These are phyloP conservation scores for Leptonema lineaticorne DNA, from an alignment of 1,140 invertebrate species.

Conservation along the genomic window DNA sequence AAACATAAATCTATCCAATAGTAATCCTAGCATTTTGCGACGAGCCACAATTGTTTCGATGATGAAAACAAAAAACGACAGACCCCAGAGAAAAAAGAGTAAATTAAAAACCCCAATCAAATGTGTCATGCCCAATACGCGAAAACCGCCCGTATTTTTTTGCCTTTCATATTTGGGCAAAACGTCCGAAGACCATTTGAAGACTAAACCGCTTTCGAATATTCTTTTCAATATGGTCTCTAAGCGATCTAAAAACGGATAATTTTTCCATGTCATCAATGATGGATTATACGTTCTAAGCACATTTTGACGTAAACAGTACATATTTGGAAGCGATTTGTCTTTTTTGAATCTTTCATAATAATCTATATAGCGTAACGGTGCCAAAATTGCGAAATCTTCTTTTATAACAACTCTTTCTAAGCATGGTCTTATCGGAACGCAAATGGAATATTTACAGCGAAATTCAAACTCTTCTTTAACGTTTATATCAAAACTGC, in stretches of 20 bases:
- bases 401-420: slow-evolving; percentile 3
- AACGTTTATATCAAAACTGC: neutral
- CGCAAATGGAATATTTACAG: slow-evolving; percentile 19
- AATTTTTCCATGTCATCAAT: slow-evolving; percentile 24
- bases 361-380: slow-evolving; percentile 19
- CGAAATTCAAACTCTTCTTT: slow-evolving; percentile 13
- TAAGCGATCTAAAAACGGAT: slow-evolving; percentile 6
- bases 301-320: slow-evolving; percentile 9
- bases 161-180: neutral
- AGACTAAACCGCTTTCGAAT: slow-evolving; percentile 31
- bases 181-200: slow-evolving; percentile 25
- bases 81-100: neutral
- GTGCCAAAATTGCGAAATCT: slow-evolving; percentile 27
- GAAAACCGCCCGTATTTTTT: neutral
- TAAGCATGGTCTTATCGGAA: slow-evolving; percentile 23
- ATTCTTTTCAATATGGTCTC: slow-evolving; percentile 17
- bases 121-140: neutral
- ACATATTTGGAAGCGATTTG: neutral
- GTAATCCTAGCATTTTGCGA: neutral
- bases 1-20: neutral
- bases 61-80: slow-evolving; percentile 1
- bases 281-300: slow-evolving; percentile 15
- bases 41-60: neutral
- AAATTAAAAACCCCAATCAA: slow-evolving; percentile 16
- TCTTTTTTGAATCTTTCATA: neutral